Percentiles rank a stretch among this genome's conserved stretches.
These are phyloP conservation scores for Scarus forsteni DNA, from an alignment of 2,797 vertebrate species.

Conservation along the genomic window DNA sequence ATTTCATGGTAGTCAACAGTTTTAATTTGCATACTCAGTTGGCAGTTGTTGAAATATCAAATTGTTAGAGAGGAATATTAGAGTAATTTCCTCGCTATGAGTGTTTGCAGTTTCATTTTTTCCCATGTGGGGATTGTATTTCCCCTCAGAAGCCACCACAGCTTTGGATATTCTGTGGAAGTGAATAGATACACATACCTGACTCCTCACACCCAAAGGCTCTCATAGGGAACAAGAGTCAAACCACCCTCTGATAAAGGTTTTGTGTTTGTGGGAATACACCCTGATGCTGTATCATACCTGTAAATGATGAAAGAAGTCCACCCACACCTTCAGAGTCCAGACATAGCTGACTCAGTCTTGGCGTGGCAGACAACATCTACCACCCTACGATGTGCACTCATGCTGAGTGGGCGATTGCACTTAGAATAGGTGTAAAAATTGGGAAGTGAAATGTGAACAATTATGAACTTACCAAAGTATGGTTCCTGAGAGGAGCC, in stretches of 20 bases:
- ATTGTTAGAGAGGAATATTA: no score
- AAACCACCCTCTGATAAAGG: background rate
- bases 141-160: no score
- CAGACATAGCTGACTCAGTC: conserved; percentile 56
- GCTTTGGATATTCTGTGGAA: conserved; percentile 5
- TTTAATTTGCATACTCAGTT: no score
- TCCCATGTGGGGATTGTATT: background rate
- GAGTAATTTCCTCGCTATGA: no score
- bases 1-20: no score
- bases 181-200: accelerated
- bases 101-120: background rate
- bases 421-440: background rate
- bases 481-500: conserved; percentile 91
- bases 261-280: conserved; percentile 15
- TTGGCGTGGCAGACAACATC: conserved; percentile 3
- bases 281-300: conserved; percentile 30
- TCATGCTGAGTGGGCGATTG: background rate
- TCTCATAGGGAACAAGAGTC: conserved; percentile 9
- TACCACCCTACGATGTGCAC: background rate
- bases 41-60: no score
- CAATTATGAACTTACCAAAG: conserved; percentile 85
- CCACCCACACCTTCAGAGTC: conserved; percentile 22
- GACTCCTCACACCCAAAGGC: background rate
- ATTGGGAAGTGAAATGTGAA: background rate
- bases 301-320: background rate